phyloP scores from a whole-genome alignment of 2,797 vertebrate genomes.

The Pipistrellus kuhlii region DNA sequence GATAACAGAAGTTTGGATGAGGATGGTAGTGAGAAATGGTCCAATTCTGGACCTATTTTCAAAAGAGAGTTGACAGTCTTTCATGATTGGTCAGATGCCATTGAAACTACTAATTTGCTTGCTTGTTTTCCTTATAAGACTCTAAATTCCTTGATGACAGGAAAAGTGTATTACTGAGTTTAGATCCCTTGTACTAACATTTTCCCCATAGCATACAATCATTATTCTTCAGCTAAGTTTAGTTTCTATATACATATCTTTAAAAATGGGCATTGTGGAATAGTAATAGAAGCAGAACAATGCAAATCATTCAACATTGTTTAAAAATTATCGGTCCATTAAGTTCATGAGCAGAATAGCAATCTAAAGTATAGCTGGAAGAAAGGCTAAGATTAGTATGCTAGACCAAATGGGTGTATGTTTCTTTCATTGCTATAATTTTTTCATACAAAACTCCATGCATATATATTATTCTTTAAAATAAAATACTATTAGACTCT shows the following conservation, averaged over 20 bases:
- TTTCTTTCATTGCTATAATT: constrained; percentile 26
- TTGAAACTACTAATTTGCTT: neutral
- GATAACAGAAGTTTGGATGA: neutral
- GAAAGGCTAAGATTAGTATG: constrained; percentile 11
- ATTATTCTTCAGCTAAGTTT: constrained; percentile 33
- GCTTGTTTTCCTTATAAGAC: constrained; percentile 14
- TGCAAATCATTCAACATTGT: neutral
- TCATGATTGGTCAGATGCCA: neutral
- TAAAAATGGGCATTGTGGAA: neutral
- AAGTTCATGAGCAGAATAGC: neutral
- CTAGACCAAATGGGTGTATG: neutral
- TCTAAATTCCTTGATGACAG: constrained; percentile 1
- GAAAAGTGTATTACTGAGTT: constrained; percentile 5
- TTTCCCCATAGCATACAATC: neutral
- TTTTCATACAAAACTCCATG: constrained; percentile 39
- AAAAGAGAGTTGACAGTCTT: neutral
- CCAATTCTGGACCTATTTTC: neutral
- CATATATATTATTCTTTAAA: constrained; percentile 60
- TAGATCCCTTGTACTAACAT: neutral
- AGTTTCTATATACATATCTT: constrained; percentile 3
- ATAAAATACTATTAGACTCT: constrained; percentile 21
- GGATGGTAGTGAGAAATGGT: neutral
- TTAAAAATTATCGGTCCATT: neutral
- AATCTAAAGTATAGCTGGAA: neutral
- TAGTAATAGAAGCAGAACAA: neutral